Base-by-base conservation (phyloP, 1,140 invertebrate genomes). In the Rhagoletis pomonella region DNA sequence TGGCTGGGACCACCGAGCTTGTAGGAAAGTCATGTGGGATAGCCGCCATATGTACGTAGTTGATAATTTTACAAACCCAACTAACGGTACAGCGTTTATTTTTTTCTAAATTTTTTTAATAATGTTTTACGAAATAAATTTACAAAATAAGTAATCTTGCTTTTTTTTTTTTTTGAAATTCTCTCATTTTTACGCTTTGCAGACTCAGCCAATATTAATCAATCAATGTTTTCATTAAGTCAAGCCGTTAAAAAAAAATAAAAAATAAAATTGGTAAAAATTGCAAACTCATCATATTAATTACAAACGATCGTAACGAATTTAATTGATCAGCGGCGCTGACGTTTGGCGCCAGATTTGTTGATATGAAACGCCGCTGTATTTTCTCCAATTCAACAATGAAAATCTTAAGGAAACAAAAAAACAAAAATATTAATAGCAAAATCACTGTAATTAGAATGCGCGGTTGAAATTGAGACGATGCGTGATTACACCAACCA, bases 271-370 rank as follows among this genome's bases (percentile, higher is more conserved):
- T 19, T 84, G 3, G 6, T 86, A 42, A 60, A 85, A 87, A 69
- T 88, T 90, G 90, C 90, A 89, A 91, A 92, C 89, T 92, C 91
- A 92, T 91, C 86, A 86, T 85, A 89, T 88, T 92, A 91, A 92
- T 92, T 92, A 92, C 91, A 92, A 92, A 92, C 90, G 87, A 90
- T 92, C 91, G 89, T 90, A 92, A 89, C 91, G 90, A 92, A 91
- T 92, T 92, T 92, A 92, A 92, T 92, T 92, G 91, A 92, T 92
- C 91, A 91, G 90, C 90, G 89, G 88, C 85, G 77, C 87, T 81
- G 89, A 88, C 85, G 84, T 3, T 85, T 85, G 84, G 84, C 84
- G 84, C 84, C 84, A 60, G 84, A 19, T 81, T 81, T 81, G 73
- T 81, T 81, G 67, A 73, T 44, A 73, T 73, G 67, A 73, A 73